A percentile compares a stretch with the other conserved stretches of the same genome.
Evolutionary conservation across 2,888 invertebrate species (phyloP).

Genomic region (Diplazon laetatorius): DNA sequence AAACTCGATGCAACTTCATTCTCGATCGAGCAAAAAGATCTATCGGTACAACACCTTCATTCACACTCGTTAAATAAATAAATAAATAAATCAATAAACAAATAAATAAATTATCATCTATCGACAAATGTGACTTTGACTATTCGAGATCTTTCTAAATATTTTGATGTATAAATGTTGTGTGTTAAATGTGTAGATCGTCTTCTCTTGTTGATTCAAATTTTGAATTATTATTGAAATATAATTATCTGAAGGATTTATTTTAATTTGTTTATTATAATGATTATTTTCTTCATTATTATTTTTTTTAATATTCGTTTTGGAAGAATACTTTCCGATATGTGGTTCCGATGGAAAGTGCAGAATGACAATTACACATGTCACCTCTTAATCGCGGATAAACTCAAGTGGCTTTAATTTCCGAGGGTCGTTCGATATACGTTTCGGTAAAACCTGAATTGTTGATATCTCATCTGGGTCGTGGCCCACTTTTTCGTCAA

Average conservation of each 20-base stretch:
- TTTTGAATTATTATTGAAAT: slow-evolving; percentile 4
- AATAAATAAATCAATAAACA: too few species aligned
- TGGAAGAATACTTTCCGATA: neutral
- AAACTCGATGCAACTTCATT: slow-evolving; percentile 59
- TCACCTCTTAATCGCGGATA: neutral
- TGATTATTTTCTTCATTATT: neutral
- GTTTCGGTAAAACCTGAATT: slow-evolving; percentile 67
- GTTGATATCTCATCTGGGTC: slow-evolving; percentile 69
- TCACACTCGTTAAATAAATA: slow-evolving; percentile 33
- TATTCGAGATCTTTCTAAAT: neutral
- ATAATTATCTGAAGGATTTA: too few species aligned
- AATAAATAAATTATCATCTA: neutral
- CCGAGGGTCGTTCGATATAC: slow-evolving; percentile 8
- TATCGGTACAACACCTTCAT: slow-evolving; percentile 34
- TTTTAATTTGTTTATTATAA: too few species aligned
- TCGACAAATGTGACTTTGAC: neutral
- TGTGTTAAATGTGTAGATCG: neutral
- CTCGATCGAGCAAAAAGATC: slow-evolving; percentile 31
- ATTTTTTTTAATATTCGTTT: neutral
- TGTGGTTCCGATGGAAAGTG: neutral
- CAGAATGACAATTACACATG: neutral
- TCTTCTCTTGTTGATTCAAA: neutral
- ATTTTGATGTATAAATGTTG: too few species aligned
- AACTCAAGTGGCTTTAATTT: slow-evolving; percentile 24
- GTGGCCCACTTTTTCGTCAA: slow-evolving; percentile 71